Conservation (phyloP, 2,888 invertebrate species). For the Drosophila setosimentum region DNA sequence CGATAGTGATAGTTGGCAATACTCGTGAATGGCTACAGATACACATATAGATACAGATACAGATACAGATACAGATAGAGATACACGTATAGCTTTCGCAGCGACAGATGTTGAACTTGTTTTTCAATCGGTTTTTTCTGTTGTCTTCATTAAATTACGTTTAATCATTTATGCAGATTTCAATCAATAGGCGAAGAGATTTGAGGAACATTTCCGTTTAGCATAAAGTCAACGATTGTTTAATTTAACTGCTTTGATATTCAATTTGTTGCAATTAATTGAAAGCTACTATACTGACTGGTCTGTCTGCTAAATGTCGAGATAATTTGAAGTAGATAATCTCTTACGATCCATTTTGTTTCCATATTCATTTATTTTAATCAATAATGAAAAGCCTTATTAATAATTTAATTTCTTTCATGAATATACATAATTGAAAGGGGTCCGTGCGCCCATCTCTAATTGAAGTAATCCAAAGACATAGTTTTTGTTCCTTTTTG, state of each 20-base stretch:
- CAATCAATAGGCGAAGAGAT: constrained; percentile 60
- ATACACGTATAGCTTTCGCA: constrained; percentile 17
- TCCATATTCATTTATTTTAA: not conserved
- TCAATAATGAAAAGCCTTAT: not conserved
- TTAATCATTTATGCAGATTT: constrained; percentile 80
- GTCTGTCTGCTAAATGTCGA: constrained; percentile 4
- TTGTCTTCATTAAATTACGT: constrained; percentile 74
- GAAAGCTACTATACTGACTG: constrained; percentile 17
- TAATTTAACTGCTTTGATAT: constrained; percentile 44
- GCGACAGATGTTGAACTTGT: constrained; percentile 56
- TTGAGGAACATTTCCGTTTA: constrained; percentile 71
- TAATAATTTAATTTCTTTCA: not conserved
- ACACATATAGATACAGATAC: constrained; percentile 35
- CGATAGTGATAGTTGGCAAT: constrained; percentile 48
- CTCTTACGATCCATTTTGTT: not conserved
- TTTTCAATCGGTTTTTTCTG: constrained; percentile 48
- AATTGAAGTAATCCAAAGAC: not conserved
- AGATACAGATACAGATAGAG: constrained; percentile 17
- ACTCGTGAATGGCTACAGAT: constrained; percentile 30
- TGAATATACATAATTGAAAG: not conserved
- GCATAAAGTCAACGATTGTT: constrained; percentile 47
- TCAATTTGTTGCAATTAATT: constrained; percentile 71
- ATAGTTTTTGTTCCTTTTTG: constrained; percentile 7
- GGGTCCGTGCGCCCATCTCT: not conserved
- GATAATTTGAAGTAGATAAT: not conserved